Percentiles rank a stretch among this genome's conserved stretches.
Conservation (phyloP, 2,113 vertebrate species). For the Nibea coibor region DNA sequence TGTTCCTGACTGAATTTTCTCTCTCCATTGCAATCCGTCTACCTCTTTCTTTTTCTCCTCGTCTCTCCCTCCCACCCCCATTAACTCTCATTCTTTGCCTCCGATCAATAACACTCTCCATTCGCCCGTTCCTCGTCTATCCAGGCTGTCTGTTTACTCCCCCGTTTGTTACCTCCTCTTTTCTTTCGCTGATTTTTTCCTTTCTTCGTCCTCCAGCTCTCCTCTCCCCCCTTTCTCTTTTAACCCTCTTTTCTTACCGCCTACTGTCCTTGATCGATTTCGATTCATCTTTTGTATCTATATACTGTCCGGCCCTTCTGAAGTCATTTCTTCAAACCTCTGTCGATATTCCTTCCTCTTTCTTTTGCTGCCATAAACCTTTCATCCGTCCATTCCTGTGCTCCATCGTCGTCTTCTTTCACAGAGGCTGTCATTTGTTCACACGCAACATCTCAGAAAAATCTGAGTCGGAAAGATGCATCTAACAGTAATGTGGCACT, state of each 20-base stretch:
- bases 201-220: slow-evolving; percentile 39
- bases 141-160: slow-evolving; percentile 36
- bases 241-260: slow-evolving; percentile 22
- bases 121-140: slow-evolving; percentile 13
- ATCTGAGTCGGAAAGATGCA: too few relatives aligned
- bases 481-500: not conserved
- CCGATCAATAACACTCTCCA: slow-evolving; percentile 59
- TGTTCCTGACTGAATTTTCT: not conserved
- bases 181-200: slow-evolving; percentile 22
- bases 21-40: not conserved
- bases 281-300: slow-evolving; percentile 14
- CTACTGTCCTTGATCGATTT: slow-evolving; percentile 23
- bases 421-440: not conserved
- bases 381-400: not conserved
- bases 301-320: not conserved
- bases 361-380: not conserved
- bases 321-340: not conserved
- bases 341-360: not conserved
- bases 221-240: slow-evolving; percentile 7
- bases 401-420: too few relatives aligned
- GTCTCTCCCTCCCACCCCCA: slow-evolving; percentile 9
- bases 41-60: not conserved
- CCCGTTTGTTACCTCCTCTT: slow-evolving; percentile 44
- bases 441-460: too few relatives aligned
- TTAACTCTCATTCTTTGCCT: slow-evolving; percentile 60